Evolutionary conservation across 2,797 vertebrate genomes (phyloP).

Genomic region (Poeciliopsis gracilis): DNA sequence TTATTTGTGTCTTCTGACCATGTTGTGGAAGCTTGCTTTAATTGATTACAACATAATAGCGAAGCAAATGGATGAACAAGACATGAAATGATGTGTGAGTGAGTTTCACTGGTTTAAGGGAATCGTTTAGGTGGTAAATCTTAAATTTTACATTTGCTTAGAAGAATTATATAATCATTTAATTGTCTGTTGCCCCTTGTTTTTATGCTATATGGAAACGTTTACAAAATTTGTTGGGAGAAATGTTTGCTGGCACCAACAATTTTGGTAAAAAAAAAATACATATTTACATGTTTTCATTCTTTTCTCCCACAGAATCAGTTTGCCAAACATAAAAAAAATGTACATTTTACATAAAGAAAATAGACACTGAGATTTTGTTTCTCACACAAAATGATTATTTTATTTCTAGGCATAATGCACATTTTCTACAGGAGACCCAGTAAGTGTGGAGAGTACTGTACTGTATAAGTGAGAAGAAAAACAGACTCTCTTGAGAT

Average conservation of each 20-base stretch:
- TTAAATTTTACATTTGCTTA: neutral
- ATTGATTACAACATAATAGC: neutral
- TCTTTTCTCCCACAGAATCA: neutral
- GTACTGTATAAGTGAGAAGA: neutral
- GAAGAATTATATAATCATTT: too few relatives aligned
- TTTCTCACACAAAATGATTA: neutral
- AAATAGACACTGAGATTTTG: neutral
- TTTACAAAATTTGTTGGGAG: too few relatives aligned
- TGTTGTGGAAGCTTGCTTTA: neutral
- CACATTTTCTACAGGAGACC: neutral
- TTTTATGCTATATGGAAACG: too few relatives aligned
- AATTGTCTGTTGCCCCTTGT: too few relatives aligned
- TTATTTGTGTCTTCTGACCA: neutral
- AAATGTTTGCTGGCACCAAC: neutral
- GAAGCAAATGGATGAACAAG: neutral
- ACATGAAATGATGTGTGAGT: neutral
- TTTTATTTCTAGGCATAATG: neutral
- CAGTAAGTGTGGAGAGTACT: neutral
- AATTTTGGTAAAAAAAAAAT: neutral
- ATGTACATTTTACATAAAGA: neutral
- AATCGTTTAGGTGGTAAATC: neutral
- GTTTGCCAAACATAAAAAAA: neutral
- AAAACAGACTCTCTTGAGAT: constrained; percentile 30
- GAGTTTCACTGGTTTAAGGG: neutral
- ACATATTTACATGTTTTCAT: neutral